Conservation (phyloP, 1,140 invertebrate species). For the Caenorhabditis latens region DNA sequence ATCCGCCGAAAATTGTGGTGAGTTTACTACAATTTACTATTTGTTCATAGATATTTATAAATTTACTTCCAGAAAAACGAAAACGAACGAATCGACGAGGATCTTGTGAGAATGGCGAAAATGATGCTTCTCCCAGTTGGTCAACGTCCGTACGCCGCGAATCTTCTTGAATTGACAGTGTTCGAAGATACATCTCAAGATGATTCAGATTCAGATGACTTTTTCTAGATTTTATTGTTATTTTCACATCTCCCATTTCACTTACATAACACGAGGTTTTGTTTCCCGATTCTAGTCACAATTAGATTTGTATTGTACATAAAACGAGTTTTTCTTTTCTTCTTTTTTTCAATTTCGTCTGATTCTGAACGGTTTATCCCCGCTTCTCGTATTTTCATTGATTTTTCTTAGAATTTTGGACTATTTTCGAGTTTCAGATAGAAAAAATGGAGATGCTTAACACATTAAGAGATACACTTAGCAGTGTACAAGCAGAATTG, state of each 20-base stretch:
- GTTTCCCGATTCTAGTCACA: background rate
- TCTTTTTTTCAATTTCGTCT: background rate
- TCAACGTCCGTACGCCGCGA: background rate
- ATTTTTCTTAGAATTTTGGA: background rate
- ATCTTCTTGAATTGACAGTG: background rate
- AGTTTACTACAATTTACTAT: background rate
- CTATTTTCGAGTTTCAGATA: background rate
- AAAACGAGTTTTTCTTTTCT: background rate
- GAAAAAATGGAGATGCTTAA: constrained; percentile 50
- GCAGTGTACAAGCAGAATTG: constrained; percentile 61
- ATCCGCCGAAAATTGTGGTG: background rate
- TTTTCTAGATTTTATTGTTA: constrained; percentile 7
- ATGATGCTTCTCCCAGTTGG: background rate
- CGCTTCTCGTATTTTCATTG: background rate
- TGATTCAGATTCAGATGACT: constrained; percentile 14
- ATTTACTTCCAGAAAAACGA: background rate
- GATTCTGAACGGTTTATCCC: background rate
- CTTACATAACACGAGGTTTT: background rate
- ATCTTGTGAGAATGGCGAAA: constrained; percentile 2
- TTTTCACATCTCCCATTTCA: background rate
- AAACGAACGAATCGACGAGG: constrained; percentile 2
- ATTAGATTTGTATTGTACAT: background rate
- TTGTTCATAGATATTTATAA: background rate
- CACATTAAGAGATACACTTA: constrained; percentile 56
- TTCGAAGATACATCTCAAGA: background rate